These are phyloP conservation scores for Oxyruncus cristatus DNA, from an alignment of 2,113 vertebrate genomes.

Conservation along the genomic window DNA sequence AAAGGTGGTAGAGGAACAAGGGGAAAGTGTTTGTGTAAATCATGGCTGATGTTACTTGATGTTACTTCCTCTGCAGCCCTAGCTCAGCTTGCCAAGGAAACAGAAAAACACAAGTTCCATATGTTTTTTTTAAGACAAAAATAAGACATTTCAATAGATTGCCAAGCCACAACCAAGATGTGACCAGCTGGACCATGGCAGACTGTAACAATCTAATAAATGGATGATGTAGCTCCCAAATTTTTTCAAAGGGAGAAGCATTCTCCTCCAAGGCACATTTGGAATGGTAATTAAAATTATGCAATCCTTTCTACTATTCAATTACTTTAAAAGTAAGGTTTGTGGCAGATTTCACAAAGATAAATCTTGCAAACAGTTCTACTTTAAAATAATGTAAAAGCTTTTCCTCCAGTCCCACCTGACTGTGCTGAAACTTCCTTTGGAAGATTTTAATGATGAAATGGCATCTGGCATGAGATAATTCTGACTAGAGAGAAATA, in stretches of 20 bases:
- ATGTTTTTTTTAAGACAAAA: not conserved
- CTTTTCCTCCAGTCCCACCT: not conserved
- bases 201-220: not conserved
- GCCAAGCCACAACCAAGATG: not conserved
- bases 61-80: not conserved
- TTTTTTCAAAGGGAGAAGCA: not conserved
- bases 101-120: not conserved
- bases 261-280: not conserved
- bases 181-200: not conserved
- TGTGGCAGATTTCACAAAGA: not conserved
- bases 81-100: not conserved
- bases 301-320: not conserved
- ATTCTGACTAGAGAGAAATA: not conserved
- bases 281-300: not conserved
- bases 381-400: not conserved
- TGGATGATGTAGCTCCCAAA: not conserved
- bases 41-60: rapidly evolving
- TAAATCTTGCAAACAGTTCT: not conserved
- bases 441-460: not conserved
- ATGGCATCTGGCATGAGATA: not conserved
- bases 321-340: not conserved
- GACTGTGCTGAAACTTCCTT: not conserved
- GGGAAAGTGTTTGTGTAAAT: rapidly evolving
- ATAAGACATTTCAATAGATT: not conserved
- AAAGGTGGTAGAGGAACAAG: not conserved